Evolutionary conservation across 35 echinoderm and acorn worm species (phyloP).

Genomic region (Stichopus chloronotus): DNA sequence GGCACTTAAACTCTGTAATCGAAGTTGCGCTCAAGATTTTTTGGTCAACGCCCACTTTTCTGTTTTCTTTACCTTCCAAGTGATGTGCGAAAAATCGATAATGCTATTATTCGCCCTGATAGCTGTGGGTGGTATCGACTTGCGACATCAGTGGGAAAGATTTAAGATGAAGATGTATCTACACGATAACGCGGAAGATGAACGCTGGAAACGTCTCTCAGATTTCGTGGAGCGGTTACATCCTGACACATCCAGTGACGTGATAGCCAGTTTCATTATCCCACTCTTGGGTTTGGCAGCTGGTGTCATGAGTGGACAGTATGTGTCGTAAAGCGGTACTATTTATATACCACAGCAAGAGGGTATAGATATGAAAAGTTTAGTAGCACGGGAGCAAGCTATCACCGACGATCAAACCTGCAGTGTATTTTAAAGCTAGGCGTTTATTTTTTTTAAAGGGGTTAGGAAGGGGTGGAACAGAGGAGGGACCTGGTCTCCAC

Average conservation of each 20-base stretch:
- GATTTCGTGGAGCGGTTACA: not conserved
- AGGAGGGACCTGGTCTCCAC: too few species aligned
- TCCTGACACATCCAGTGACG: not conserved
- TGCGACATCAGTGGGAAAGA: constrained; percentile 8
- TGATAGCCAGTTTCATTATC: not conserved
- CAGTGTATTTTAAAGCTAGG: too few species aligned
- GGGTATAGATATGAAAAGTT: too few species aligned
- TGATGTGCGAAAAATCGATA: not conserved
- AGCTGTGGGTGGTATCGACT: constrained; percentile 20
- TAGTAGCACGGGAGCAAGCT: too few species aligned
- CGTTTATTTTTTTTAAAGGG: too few species aligned
- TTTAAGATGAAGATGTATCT: constrained; percentile 31
- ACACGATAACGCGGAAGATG: not conserved
- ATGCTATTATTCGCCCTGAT: not conserved
- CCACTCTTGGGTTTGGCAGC: not conserved
- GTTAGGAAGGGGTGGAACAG: too few species aligned
- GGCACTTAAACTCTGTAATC: not conserved
- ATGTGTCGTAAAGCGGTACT: not conserved
- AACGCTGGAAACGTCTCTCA: not conserved
- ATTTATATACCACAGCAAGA: too few species aligned
- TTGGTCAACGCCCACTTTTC: not conserved
- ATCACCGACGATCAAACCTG: too few species aligned
- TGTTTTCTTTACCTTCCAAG: not conserved
- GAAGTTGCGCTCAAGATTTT: not conserved
- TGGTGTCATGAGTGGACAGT: not conserved